A percentile compares a stretch with the other conserved stretches of the same genome.
phyloP scores from a whole-genome alignment of 2,797 vertebrate species.

The Oryzias dopingdopingensis region DNA sequence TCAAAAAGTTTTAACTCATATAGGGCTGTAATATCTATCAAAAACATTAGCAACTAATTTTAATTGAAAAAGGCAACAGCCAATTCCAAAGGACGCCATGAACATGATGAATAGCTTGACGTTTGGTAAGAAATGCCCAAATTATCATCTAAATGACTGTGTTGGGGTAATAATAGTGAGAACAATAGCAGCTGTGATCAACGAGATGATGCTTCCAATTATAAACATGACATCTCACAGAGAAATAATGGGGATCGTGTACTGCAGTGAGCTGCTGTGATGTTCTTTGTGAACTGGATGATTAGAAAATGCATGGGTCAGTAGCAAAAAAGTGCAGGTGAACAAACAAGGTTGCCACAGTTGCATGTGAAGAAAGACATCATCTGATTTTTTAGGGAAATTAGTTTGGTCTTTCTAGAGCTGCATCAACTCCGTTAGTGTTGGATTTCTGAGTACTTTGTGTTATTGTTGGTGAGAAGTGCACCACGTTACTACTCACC shows the following conservation, averaged over 20 bases:
- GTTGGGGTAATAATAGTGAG: conserved; percentile 61
- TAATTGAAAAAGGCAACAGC: conserved; percentile 45
- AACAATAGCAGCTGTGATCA: conserved; percentile 70
- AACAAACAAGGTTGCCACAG: conserved; percentile 38
- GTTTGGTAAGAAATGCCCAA: conserved; percentile 58
- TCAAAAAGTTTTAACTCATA: conserved; percentile 26
- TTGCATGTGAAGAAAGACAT: not conserved
- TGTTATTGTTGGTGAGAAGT: not conserved
- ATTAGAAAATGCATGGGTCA: conserved; percentile 63
- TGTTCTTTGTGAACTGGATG: conserved; percentile 67
- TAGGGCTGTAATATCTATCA: conserved; percentile 31
- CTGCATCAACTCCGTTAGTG: not conserved
- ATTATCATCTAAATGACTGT: conserved; percentile 74
- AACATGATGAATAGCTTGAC: conserved; percentile 61
- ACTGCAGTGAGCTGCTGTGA: conserved; percentile 59
- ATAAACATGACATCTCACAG: conserved; percentile 67
- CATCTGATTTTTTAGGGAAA: conserved; percentile 9
- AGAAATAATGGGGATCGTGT: conserved; percentile 71
- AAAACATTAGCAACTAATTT: conserved; percentile 38
- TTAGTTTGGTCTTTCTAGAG: not conserved
- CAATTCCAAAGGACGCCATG: conserved; percentile 38
- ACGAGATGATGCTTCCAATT: conserved; percentile 73
- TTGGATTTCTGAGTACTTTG: not conserved
- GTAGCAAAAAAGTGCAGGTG: conserved; percentile 48
- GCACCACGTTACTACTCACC: conserved; percentile 16